Evolutionary conservation across 2,888 invertebrate genomes (phyloP), one percentile per base, ranked within the genome.

Genomic region (Drosophila hawaiiensis): DNA sequence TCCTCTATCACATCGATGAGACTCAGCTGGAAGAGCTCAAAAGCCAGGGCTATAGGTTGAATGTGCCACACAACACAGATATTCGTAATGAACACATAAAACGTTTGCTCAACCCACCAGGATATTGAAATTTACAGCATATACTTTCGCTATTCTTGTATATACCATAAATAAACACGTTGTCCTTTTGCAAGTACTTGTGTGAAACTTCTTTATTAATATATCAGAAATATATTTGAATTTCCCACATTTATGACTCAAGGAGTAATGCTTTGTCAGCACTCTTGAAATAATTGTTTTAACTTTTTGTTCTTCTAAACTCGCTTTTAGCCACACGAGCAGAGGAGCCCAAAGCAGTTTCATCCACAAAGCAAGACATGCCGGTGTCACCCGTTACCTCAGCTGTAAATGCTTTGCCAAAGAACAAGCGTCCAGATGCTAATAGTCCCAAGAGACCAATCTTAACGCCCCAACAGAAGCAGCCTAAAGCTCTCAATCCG

Each of bases 1-100:
- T 80, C 7, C 68, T 85, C 1, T 86, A 74, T 53, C 73, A 82
- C 37, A 65, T 87, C 4, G 73, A 82, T 65, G 75, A 82, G 29
- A 39, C 6, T 2, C 75, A 85, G 49, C 31, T 83, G 22, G 12
- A 29, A 3, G 63, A 64, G 3, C 65, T 85, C 0, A 35, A 19
- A 14, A 35, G 14, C 0, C 61, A 60, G 16, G 85, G 83, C 14
- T 86, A 86, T 25, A 47, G 31, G 12, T 58, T 85, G 19, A 60
- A 31, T 22, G 65, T 67, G 28, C 68, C 71, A 7, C 28, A 64
- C 1, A 35, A 7, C 3, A 53, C 9, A 31, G 83, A 73, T 39
- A 68, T 86, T 25, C 56, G 47, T 7, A 85, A 86, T 43, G 63
- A 68, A 14, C n/a, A 61, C n/a, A 43, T 85, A 0, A 79, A 68